phyloP scores from a whole-genome alignment of 2,113 vertebrate genomes.

The Vimba vimba region DNA sequence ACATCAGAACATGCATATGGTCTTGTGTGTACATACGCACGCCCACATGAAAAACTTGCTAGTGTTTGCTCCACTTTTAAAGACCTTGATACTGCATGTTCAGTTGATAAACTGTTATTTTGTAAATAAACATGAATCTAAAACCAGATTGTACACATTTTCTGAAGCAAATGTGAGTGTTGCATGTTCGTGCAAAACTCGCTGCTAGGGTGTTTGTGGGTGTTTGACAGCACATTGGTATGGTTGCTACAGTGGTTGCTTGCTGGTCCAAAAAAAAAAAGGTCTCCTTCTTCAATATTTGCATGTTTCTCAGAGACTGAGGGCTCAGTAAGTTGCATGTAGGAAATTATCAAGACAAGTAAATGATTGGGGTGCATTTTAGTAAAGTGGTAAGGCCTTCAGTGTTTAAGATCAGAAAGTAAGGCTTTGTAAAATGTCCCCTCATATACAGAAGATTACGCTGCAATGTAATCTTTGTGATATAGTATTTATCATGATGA shows the following conservation, averaged over 20 bases:
- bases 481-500: not conserved
- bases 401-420: not conserved
- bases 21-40: not conserved
- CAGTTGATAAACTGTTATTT: not conserved
- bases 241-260: not conserved
- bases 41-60: not conserved
- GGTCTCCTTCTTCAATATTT: not conserved
- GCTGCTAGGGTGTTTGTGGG: not conserved
- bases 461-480: not conserved
- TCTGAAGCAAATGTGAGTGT: not conserved
- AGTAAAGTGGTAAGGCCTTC: not conserved
- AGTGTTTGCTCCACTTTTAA: not conserved
- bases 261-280: not conserved
- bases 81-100: not conserved
- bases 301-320: not conserved
- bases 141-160: not conserved
- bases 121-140: conserved; percentile 6
- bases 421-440: not conserved
- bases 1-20: not conserved
- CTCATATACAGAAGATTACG: not conserved
- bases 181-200: not conserved
- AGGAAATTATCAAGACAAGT: not conserved
- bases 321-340: not conserved
- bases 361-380: not conserved
- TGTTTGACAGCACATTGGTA: not conserved